Conservation (phyloP, 1,140 invertebrate species). For the Lepidurus couesii region DNA sequence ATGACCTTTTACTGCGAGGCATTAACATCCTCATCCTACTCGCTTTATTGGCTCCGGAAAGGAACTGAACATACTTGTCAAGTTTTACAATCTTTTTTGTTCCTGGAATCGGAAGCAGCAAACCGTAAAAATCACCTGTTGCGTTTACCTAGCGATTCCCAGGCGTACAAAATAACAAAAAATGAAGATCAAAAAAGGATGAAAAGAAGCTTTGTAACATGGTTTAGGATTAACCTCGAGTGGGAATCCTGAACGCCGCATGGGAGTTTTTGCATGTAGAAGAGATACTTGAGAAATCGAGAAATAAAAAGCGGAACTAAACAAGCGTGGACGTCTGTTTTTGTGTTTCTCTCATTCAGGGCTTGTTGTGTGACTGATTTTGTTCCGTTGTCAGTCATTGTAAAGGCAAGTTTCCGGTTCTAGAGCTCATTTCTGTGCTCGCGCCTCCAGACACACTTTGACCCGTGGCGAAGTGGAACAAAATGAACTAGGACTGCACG, state of each 20-base stretch:
- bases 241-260: constrained; percentile 1
- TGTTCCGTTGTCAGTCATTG: neutral
- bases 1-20: neutral
- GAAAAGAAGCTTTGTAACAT: neutral
- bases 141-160: neutral
- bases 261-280: neutral
- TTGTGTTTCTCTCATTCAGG: neutral
- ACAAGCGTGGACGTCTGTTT: neutral
- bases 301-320: neutral
- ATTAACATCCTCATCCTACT: neutral
- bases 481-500: neutral
- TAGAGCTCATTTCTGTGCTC: neutral
- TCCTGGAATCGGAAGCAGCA: neutral
- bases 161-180: neutral
- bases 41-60: neutral
- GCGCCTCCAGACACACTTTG: neutral
- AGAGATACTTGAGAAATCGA: neutral
- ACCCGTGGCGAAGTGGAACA: neutral
- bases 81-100: neutral
- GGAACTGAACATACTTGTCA: neutral
- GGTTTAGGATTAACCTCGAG: constrained; percentile 8
- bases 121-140: neutral
- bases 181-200: neutral
- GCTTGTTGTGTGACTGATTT: neutral
- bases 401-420: neutral